Conservation (phyloP, 2,113 vertebrate species). For the Lutjanus erythropterus region DNA sequence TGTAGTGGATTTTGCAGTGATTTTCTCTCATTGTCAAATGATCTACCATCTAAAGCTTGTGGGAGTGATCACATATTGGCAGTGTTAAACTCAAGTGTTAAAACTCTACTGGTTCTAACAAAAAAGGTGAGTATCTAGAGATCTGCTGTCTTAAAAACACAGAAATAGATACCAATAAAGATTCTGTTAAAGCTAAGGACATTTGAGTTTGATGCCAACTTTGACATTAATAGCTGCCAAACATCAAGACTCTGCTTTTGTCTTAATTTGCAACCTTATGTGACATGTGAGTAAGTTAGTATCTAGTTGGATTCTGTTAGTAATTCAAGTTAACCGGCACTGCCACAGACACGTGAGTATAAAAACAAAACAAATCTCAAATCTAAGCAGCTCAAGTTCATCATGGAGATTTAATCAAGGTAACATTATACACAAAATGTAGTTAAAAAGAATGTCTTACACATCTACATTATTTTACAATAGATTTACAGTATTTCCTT, state of each 20-base stretch:
- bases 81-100: conserved; percentile 3
- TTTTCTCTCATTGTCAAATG: conserved; percentile 8
- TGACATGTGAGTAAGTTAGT: conserved; percentile 34
- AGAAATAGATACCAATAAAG: conserved; percentile 19
- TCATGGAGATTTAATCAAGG: conserved; percentile 9
- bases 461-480: conserved; percentile 57
- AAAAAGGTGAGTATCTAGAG: conserved; percentile 12
- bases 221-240: conserved; percentile 64
- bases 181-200: conserved; percentile 29
- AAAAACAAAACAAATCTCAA: conserved; percentile 27
- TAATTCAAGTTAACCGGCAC: conserved; percentile 55
- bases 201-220: conserved; percentile 37
- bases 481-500: conserved; percentile 37
- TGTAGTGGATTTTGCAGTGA: conserved; percentile 14
- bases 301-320: conserved; percentile 55
- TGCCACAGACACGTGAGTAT: conserved; percentile 15
- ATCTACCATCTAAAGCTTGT: conserved; percentile 9
- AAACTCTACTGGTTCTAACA: conserved; percentile 15
- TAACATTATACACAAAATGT: conserved; percentile 32
- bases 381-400: conserved; percentile 52
- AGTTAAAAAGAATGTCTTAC: background rate
- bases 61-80: conserved; percentile 12
- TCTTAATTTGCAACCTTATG: conserved; percentile 41
- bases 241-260: conserved; percentile 36
- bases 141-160: conserved; percentile 7